Evolutionary conservation across 2,113 vertebrate species (phyloP).

Genomic region (Gymnocephalus cernua): DNA sequence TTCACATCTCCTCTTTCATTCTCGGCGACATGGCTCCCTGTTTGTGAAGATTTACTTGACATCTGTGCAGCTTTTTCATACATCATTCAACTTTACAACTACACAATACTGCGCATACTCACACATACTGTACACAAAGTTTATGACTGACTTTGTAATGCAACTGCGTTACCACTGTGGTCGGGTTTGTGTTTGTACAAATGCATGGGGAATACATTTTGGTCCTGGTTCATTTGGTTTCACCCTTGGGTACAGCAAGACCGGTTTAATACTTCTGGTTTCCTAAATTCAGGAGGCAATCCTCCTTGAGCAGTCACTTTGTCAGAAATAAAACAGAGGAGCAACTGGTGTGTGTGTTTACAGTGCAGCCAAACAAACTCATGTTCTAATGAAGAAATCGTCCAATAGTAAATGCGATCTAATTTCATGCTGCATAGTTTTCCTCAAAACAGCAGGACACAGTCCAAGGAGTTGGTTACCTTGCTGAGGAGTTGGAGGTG

Average conservation of each 20-base stretch:
- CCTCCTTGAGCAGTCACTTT: not conserved
- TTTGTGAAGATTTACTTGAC: slow-evolving; percentile 51
- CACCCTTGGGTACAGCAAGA: not conserved
- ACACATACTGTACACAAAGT: not conserved
- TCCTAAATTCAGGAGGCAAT: not conserved
- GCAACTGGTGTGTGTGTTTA: not conserved
- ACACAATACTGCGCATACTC: not conserved
- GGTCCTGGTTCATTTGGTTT: not conserved
- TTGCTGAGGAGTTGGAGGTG: not conserved
- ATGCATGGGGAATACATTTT: not conserved
- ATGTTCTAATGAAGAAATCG: no score
- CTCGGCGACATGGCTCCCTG: slow-evolving; percentile 9
- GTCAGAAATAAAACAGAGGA: not conserved
- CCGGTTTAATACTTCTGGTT: not conserved
- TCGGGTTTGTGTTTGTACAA: not conserved
- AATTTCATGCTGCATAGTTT: not conserved
- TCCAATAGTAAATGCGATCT: no score
- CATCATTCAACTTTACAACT: not conserved
- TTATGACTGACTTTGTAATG: not conserved
- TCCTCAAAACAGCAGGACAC: not conserved
- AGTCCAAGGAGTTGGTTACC: not conserved
- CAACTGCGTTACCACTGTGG: not conserved
- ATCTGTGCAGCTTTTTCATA: slow-evolving; percentile 13
- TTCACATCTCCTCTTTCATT: slow-evolving; percentile 49
- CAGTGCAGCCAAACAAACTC: no score